Percentiles rank a stretch among this genome's conserved stretches.
Conservation (phyloP, 2,113 vertebrate genomes). For the Origma solitaria region DNA sequence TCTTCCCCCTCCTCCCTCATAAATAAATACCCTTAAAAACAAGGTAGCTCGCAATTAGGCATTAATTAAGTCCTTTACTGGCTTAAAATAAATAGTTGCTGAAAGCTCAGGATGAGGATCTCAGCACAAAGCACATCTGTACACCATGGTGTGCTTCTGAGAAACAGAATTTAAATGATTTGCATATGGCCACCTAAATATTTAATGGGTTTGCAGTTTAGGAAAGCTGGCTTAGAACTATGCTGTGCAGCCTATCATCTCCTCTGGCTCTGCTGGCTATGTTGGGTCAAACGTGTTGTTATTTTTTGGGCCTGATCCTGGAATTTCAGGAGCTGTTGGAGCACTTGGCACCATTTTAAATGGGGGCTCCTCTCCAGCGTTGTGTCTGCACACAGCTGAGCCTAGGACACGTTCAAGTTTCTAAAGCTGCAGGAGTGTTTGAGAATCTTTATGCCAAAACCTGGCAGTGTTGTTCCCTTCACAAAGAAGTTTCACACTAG, state of each 20-base stretch:
- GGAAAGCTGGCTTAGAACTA: slow-evolving; percentile 24
- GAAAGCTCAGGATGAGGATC: slow-evolving; percentile 10
- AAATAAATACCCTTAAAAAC: background rate
- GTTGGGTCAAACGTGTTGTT: background rate
- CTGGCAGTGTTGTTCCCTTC: background rate
- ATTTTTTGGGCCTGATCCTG: slow-evolving; percentile 6
- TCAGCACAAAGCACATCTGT: slow-evolving; percentile 16
- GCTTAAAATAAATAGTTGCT: slow-evolving; percentile 43
- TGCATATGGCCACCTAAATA: slow-evolving; percentile 67
- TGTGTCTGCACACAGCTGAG: background rate
- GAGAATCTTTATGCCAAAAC: background rate
- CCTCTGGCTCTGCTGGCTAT: background rate
- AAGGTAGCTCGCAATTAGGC: background rate
- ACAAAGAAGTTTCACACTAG: slow-evolving; percentile 4
- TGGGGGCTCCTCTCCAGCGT: background rate
- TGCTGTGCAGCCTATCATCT: background rate
- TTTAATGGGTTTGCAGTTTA: slow-evolving; percentile 56
- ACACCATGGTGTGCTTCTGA: slow-evolving; percentile 20
- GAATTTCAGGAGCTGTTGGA: background rate
- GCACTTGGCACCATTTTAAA: background rate
- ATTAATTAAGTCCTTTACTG: slow-evolving; percentile 34
- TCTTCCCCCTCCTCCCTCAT: background rate
- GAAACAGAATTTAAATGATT: slow-evolving; percentile 57
- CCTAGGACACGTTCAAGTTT: background rate
- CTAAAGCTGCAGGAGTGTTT: background rate